Evolutionary conservation across 2,888 invertebrate genomes (phyloP).

Genomic region (Anodontia alba): DNA sequence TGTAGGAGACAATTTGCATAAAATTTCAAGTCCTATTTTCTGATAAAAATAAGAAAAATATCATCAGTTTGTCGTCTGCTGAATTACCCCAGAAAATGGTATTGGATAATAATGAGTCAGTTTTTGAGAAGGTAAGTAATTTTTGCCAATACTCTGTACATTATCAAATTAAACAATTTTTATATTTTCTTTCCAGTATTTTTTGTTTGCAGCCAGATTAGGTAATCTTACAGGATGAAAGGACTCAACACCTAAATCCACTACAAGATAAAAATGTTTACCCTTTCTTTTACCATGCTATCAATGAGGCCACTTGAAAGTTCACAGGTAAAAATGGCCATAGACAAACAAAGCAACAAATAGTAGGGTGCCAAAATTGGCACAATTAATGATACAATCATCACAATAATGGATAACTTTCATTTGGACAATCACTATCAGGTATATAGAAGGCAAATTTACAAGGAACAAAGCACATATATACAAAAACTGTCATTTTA

Average conservation of each 20-base stretch:
- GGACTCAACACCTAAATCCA: conserved; percentile 12
- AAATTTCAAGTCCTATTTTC: too few species aligned
- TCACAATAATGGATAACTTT: not conserved
- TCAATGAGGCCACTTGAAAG: not conserved
- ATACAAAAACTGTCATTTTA: too few species aligned
- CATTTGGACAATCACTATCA: too few species aligned
- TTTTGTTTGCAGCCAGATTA: not conserved
- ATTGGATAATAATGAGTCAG: too few species aligned
- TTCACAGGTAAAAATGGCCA: not conserved
- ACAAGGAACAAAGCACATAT: too few species aligned
- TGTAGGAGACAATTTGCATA: too few species aligned
- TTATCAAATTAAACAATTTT: not conserved
- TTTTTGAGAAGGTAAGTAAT: too few species aligned
- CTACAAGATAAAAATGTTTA: conserved; percentile 14
- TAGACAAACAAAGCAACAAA: not conserved
- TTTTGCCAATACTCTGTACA: not conserved
- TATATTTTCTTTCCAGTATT: too few species aligned
- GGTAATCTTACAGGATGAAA: conserved; percentile 12
- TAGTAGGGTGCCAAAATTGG: not conserved
- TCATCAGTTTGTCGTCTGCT: too few species aligned
- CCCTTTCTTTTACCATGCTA: not conserved
- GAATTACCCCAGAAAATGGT: too few species aligned
- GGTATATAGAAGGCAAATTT: too few species aligned
- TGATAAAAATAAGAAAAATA: too few species aligned
- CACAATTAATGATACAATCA: conserved; percentile 5